Percentiles rank a stretch among this genome's conserved stretches.
Conservation (phyloP, 2,113 vertebrate species). For the human region GRCh38 chr2:167504001-167504500, state of each 20-base stretch:
- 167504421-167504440: not conserved
- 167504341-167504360: not conserved
- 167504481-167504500: not conserved
- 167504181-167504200: conserved; percentile 24
- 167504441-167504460: conserved; percentile 18
- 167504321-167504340: not conserved
- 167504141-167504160: conserved; percentile 24
- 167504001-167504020: not conserved
- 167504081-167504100: not conserved
- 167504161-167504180: conserved; percentile 43
- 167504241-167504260: conserved; percentile 56
- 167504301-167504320: not conserved
- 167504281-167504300: conserved; percentile 46
- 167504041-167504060: not conserved
- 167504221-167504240: conserved; percentile 23
- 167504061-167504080: not conserved
- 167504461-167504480: conserved; percentile 13
- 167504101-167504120: conserved; percentile 48
- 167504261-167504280: conserved; percentile 37
- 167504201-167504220: conserved; percentile 9
- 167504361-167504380: not conserved
- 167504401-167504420: conserved; percentile 31
- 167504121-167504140: conserved; percentile 47
- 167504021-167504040: not conserved
- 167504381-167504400: not conserved